These are phyloP conservation scores for Micrasema minimum DNA, from an alignment of 1,140 invertebrate genomes.

Conservation along the genomic window DNA sequence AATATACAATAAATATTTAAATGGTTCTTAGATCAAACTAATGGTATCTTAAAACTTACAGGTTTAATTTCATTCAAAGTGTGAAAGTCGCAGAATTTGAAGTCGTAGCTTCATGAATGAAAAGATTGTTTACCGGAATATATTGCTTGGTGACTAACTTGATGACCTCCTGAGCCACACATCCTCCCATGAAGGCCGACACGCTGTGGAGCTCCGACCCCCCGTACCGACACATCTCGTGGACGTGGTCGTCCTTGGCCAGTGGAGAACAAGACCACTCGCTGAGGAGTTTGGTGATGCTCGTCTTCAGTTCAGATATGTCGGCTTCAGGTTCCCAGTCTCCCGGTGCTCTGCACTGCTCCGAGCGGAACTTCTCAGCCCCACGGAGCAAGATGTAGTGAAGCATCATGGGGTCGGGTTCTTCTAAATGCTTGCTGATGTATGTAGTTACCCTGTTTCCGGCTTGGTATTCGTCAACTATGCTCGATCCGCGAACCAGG, in stretches of 20 bases:
- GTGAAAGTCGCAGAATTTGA: slow-evolving; percentile 84
- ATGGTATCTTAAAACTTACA: no score
- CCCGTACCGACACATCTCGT: slow-evolving; percentile 95
- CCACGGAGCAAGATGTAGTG: slow-evolving; percentile 93
- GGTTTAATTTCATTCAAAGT: slow-evolving; percentile 60
- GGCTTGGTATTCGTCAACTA: slow-evolving; percentile 80
- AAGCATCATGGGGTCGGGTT: slow-evolving; percentile 86
- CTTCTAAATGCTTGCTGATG: slow-evolving; percentile 63
- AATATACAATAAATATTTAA: slow-evolving; percentile 1
- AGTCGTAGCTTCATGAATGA: slow-evolving; percentile 94
- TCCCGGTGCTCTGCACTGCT: slow-evolving; percentile 92
- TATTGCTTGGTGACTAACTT: slow-evolving; percentile 98
- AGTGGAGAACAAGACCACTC: slow-evolving; percentile 86
- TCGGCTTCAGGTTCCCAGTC: slow-evolving; percentile 91
- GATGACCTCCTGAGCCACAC: slow-evolving; percentile 95
- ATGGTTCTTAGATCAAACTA: not conserved
- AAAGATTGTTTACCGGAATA: slow-evolving; percentile 94
- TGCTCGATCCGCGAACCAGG: slow-evolving; percentile 82
- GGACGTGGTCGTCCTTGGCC: slow-evolving; percentile 92
- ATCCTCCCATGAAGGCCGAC: slow-evolving; percentile 93
- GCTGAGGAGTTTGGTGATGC: slow-evolving; percentile 81
- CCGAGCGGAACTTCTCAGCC: slow-evolving; percentile 88
- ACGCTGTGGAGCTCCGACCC: slow-evolving; percentile 94
- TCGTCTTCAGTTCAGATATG: slow-evolving; percentile 85
- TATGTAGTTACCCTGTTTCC: slow-evolving; percentile 60